Conservation (phyloP, 1,140 invertebrate species). For the Pseudomyrmex pallidus region DNA sequence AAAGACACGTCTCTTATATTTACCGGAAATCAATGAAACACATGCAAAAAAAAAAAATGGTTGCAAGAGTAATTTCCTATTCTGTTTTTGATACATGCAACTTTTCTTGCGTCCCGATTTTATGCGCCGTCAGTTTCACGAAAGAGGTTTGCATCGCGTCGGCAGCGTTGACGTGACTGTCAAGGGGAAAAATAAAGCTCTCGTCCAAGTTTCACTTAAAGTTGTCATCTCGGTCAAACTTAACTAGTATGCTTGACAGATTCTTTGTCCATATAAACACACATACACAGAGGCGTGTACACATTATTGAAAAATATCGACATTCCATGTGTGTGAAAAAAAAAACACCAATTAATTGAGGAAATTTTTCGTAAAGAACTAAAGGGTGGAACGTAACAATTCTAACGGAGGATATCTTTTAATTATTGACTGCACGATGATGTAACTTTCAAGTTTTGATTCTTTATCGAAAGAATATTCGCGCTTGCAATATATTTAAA, state of each 20-base stretch:
- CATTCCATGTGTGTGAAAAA: slow-evolving; percentile 9
- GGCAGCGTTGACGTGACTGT: slow-evolving; percentile 24
- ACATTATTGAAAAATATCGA: slow-evolving; percentile 18
- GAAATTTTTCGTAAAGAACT: slow-evolving; percentile 4
- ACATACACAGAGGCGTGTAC: no score
- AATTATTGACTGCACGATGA: background rate
- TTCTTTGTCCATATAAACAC: background rate
- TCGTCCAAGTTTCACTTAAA: slow-evolving; percentile 45
- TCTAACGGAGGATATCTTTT: background rate
- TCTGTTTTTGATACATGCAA: slow-evolving; percentile 7
- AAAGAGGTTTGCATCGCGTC: slow-evolving; percentile 6
- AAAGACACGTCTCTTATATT: background rate
- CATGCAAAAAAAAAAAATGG: background rate
- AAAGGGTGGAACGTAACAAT: slow-evolving; percentile 11
- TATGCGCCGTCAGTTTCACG: slow-evolving; percentile 17
- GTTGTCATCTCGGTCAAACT: slow-evolving; percentile 27
- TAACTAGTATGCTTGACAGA: background rate
- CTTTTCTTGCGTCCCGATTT: slow-evolving; percentile 23
- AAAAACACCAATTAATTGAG: slow-evolving; percentile 24
- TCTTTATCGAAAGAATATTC: background rate
- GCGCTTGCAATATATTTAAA: no score
- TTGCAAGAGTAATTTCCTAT: background rate
- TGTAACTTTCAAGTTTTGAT: background rate
- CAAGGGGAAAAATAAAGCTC: slow-evolving; percentile 40
- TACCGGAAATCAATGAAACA: background rate